Base-by-base conservation (phyloP, 2,797 vertebrate genomes). In the Cephalopachus bancanus region DNA sequence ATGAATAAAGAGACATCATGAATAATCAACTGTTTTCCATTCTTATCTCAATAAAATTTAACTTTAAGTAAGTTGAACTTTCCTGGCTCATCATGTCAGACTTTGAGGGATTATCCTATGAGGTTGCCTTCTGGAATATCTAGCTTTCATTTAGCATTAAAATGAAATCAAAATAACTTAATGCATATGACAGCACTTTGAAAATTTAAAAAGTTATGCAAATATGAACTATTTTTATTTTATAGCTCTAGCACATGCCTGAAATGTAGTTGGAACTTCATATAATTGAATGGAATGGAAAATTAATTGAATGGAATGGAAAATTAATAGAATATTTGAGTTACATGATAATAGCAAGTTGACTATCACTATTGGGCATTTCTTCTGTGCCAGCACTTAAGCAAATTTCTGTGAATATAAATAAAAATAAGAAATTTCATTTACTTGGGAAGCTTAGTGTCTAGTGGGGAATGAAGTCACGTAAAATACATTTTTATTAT, bases 191-290 rank as follows among this genome's bases (percentile, higher is more conserved):
- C 83, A 33, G 64, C 22, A 37, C 17, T 51, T 83, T 76, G 19
- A 85, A 96, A 57, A 78, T 83, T 55, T 33, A 74, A 67, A 67
- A 88, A 44, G 44, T 53, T 60, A 55, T 65, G 44, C 20, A 72
- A 67, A 67, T 65, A 72, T 51, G 44, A 76, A 79, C 33, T 89
- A n/a, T 84, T 93, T 89, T 93, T 85, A 94, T 85, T 92, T 85
- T 92, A 37, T 89, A 60, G n/a, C 49, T 69, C 16, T 75, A 93
- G 7, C 3, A 30, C 17, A 86, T 28, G 37, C 65, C 53, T 81
- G 55, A 69, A 85, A 96, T 86, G 16, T 74, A 90, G 62, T 71
- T 90, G 81, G 44, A 28, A 22, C 28, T 86, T 17, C 10, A 76
- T 76, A 83, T 7, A 85, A 71, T 67, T 84, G 67, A 55, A 79